Conservation (phyloP, 2,113 vertebrate genomes). For the Tinamus guttatus region DNA sequence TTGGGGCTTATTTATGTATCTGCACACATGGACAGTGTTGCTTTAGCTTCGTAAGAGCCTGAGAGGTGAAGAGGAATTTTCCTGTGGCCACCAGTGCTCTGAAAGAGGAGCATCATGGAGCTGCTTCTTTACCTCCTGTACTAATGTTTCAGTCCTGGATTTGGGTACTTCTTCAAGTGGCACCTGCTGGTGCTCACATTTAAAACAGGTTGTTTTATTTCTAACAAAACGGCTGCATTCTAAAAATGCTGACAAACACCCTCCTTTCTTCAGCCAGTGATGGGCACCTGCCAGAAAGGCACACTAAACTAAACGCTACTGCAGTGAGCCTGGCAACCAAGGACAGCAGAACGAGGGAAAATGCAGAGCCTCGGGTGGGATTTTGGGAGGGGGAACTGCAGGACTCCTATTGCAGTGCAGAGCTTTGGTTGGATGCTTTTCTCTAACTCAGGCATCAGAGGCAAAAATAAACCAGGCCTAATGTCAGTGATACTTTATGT, state of each 20-base stretch:
- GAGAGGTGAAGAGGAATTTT: not conserved
- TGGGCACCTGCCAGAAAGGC: not conserved
- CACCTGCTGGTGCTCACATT: not conserved
- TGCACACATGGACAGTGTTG: not conserved
- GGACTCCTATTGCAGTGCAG: not conserved
- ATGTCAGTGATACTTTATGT: not conserved
- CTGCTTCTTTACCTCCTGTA: not conserved
- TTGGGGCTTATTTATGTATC: not conserved
- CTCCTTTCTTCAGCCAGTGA: not conserved
- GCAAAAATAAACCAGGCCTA: not conserved
- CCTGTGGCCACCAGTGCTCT: not conserved
- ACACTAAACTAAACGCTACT: not conserved
- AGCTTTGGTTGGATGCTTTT: not conserved
- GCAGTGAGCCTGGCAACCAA: not conserved
- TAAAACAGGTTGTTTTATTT: not conserved
- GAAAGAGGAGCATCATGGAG: not conserved
- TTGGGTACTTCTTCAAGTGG: not conserved
- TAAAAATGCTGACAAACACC: not conserved
- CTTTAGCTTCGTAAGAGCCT: not conserved
- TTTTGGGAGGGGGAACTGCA: not conserved
- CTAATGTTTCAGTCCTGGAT: not conserved
- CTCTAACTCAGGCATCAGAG: not conserved
- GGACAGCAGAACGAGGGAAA: not conserved
- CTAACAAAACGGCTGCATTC: not conserved
- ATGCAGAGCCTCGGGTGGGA: accelerated